Conservation (phyloP, 2,888 invertebrate species). For the Amblyteles armatorius region DNA sequence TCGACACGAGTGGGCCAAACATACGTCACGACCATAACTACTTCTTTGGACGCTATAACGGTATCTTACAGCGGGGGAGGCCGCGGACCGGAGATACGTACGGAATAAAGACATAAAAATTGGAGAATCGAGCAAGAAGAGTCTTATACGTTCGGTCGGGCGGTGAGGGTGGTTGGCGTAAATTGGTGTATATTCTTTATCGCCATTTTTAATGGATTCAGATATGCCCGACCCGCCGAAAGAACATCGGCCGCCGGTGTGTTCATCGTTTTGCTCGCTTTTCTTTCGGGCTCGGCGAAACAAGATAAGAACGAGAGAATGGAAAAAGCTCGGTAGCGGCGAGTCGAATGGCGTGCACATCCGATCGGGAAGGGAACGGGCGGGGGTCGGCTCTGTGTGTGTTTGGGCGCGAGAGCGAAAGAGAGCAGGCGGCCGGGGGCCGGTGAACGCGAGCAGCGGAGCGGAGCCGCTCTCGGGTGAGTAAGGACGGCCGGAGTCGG, state of each 20-base stretch:
- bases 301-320: constrained; percentile 52
- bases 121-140: not conserved
- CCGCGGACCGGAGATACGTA: not conserved
- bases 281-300: constrained; percentile 43
- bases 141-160: not conserved
- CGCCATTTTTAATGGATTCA: constrained; percentile 24
- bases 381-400: too few species aligned
- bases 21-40: constrained; percentile 54
- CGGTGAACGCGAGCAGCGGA: constrained; percentile 22
- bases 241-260: constrained; percentile 29
- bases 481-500: not conserved
- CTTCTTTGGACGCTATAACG: constrained; percentile 26
- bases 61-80: not conserved
- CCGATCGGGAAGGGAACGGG: constrained; percentile 8
- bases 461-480: not conserved
- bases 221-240: constrained; percentile 31
- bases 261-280: constrained; percentile 4
- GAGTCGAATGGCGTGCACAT: constrained; percentile 54
- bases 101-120: constrained; percentile 16
- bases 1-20: constrained; percentile 49
- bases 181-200: constrained; percentile 43
- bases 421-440: constrained; percentile 11
- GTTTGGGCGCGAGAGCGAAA: constrained; percentile 9
- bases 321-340: constrained; percentile 26
- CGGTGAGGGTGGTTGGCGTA: not conserved